Conservation (phyloP, 2,113 vertebrate species). For the Gadus macrocephalus region DNA sequence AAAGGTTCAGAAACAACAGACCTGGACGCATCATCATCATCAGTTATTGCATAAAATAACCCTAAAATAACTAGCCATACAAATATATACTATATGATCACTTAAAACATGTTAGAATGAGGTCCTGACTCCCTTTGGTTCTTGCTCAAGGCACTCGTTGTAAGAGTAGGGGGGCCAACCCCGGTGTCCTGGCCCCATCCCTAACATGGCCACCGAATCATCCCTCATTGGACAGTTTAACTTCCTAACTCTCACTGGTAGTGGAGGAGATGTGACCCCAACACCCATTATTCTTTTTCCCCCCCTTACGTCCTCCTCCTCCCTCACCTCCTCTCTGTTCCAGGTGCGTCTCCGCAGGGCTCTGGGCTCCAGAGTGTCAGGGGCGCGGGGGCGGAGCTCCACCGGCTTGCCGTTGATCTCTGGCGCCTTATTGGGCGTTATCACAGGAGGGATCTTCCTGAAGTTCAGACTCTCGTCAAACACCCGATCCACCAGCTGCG, state of each 20-base stretch:
- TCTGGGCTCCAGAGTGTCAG: slow-evolving; percentile 85
- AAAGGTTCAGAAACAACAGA: no score
- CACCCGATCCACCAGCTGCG: slow-evolving; percentile 92
- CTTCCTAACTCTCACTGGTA: not conserved
- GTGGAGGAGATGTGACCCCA: not conserved
- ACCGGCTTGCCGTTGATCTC: slow-evolving; percentile 83
- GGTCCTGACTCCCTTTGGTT: no score
- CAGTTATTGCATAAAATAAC: no score
- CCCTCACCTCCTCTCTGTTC: slow-evolving; percentile 94
- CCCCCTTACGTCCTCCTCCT: not conserved
- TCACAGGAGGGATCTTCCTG: slow-evolving; percentile 91
- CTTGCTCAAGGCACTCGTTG: no score
- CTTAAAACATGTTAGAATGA: not conserved
- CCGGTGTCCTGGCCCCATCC: no score
- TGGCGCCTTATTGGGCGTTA: slow-evolving; percentile 79
- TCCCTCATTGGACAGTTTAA: no score
- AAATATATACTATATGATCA: not conserved
- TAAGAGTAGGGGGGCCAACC: no score
- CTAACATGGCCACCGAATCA: no score
- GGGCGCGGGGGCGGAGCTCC: slow-evolving; percentile 79
- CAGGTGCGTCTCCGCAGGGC: slow-evolving; percentile 92
- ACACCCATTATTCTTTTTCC: not conserved
- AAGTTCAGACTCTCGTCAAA: slow-evolving; percentile 99
- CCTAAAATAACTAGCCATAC: no score
- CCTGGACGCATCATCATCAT: no score